phyloP scores from a whole-genome alignment of 2,888 invertebrate genomes.

The Hirtodrosophila confusa region DNA sequence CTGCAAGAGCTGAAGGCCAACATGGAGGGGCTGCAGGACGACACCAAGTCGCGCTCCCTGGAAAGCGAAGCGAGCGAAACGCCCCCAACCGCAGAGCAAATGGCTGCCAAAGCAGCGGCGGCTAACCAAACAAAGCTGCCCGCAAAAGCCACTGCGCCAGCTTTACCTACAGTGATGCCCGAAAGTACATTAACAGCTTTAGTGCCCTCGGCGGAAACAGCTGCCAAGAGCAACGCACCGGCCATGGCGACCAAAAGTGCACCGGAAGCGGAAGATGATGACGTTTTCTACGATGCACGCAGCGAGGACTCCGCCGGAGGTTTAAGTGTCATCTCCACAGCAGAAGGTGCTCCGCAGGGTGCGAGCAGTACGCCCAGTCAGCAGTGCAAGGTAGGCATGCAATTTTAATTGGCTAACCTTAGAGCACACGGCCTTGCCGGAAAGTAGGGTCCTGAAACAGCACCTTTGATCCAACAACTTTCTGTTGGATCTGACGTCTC shows the following conservation, averaged over 20 bases:
- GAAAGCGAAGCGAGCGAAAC: slow-evolving; percentile 61
- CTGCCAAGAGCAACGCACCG: slow-evolving; percentile 25
- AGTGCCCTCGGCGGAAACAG: slow-evolving; percentile 13
- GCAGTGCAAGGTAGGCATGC: slow-evolving; percentile 40
- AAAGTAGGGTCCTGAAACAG: too few species aligned
- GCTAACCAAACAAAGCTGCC: slow-evolving; percentile 6
- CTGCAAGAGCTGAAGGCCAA: slow-evolving; percentile 78
- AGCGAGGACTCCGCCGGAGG: slow-evolving; percentile 77
- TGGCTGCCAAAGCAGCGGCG: not conserved
- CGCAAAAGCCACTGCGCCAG: slow-evolving; percentile 1
- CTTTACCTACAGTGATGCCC: not conserved
- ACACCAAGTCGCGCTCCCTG: slow-evolving; percentile 68
- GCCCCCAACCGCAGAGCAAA: slow-evolving; percentile 25
- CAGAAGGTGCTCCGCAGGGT: not conserved
- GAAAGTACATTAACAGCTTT: slow-evolving; percentile 19
- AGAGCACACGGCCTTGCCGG: not conserved
- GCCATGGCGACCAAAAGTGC: slow-evolving; percentile 30
- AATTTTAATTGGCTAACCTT: slow-evolving; percentile 11
- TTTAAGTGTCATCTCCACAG: slow-evolving; percentile 4
- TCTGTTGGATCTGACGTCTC: too few species aligned
- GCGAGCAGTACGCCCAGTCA: not conserved
- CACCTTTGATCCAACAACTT: too few species aligned
- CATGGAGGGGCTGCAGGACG: slow-evolving; percentile 71
- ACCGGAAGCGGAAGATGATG: slow-evolving; percentile 75
- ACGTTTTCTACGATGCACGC: slow-evolving; percentile 83